Evolutionary conservation across 2,113 vertebrate genomes (phyloP).

Genomic region (Agapornis roseicollis): DNA sequence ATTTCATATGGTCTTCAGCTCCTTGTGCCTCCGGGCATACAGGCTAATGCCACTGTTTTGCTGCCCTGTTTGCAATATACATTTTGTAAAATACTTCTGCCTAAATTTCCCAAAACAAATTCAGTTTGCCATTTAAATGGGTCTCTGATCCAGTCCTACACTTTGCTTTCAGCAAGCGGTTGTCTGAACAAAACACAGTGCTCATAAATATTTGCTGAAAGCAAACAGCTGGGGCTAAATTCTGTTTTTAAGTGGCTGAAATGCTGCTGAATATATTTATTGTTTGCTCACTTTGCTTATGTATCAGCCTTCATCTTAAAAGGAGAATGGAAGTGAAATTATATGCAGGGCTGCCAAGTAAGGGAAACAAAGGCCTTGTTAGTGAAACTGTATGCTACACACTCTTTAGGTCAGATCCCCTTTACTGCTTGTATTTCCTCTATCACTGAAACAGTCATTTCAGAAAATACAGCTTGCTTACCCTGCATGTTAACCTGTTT

Average conservation of each 20-base stretch:
- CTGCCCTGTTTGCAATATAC: not conserved
- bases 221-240: conserved; percentile 36
- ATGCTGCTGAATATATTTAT: not conserved
- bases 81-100: not conserved
- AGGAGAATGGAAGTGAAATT: not conserved
- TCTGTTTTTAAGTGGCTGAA: conserved; percentile 14
- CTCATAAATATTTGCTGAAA: conserved; percentile 45
- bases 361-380: not conserved
- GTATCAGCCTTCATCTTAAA: not conserved
- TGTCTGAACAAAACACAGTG: not conserved
- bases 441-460: not conserved
- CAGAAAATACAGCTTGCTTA: not conserved
- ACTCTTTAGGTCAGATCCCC: not conserved
- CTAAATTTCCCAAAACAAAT: not conserved
- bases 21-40: not conserved
- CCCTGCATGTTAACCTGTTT: not conserved
- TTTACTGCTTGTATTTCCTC: not conserved
- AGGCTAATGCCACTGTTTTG: not conserved
- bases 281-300: not conserved
- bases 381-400: not conserved
- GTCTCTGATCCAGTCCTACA: not conserved
- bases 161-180: conserved; percentile 1
- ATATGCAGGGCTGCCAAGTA: not conserved
- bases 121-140: not conserved
- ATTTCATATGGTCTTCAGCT: not conserved